A percentile compares a stretch with the other conserved stretches of the same genome.
These are phyloP conservation scores for Agonopterix subpropinquella DNA, from an alignment of 2,888 invertebrate species.

Conservation along the genomic window DNA sequence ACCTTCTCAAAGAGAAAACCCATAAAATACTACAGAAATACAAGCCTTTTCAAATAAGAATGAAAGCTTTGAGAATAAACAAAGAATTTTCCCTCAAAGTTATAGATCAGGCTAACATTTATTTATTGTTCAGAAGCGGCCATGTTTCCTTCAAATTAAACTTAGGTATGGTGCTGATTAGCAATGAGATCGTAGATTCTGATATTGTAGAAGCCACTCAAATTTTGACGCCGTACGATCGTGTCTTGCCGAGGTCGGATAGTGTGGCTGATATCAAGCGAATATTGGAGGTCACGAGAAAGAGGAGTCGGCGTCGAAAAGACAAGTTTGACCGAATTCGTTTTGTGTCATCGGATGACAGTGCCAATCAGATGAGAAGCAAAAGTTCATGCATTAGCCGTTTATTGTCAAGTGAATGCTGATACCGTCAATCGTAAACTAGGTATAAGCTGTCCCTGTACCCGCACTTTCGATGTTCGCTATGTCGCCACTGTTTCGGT, in stretches of 20 bases:
- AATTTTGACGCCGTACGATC: constrained; percentile 32
- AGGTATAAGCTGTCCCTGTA: too few relatives aligned
- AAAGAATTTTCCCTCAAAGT: constrained; percentile 40
- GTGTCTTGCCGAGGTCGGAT: constrained; percentile 16
- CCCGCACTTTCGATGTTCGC: too few relatives aligned
- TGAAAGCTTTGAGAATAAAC: constrained; percentile 42
- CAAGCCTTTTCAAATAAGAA: constrained; percentile 37
- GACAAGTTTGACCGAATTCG: not conserved
- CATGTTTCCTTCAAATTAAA: constrained; percentile 29
- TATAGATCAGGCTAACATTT: constrained; percentile 38
- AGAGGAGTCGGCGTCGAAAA: not conserved
- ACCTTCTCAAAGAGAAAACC: constrained; percentile 29
- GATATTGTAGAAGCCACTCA: constrained; percentile 22
- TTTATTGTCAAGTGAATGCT: too few relatives aligned
- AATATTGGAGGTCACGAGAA: constrained; percentile 15
- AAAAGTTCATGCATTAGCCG: too few relatives aligned
- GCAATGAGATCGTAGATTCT: constrained; percentile 49
- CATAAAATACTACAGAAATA: constrained; percentile 27
- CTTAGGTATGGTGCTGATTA: constrained; percentile 50
- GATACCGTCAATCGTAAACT: too few relatives aligned
- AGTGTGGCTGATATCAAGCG: constrained; percentile 24
- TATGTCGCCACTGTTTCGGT: too few relatives aligned
- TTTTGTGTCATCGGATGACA: too few relatives aligned
- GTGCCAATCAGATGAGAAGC: too few relatives aligned
- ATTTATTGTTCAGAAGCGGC: constrained; percentile 32